phyloP scores from a whole-genome alignment of 2,113 vertebrate genomes.

The Albula glossodonta region DNA sequence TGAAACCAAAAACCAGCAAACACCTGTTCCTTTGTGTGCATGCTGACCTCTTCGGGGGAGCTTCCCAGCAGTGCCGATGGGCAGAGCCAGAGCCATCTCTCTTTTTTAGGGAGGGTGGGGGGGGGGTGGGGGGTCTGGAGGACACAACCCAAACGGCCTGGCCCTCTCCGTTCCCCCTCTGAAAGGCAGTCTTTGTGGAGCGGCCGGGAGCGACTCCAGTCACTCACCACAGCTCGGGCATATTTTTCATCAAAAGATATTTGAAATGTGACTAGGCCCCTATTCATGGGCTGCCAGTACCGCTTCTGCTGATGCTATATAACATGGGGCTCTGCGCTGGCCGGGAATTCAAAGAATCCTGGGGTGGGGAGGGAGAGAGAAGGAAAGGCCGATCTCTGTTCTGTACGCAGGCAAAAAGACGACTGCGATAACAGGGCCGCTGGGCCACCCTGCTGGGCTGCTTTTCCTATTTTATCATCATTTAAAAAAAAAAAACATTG shows the following conservation, averaged over 20 bases:
- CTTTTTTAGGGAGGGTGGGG: not conserved
- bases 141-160: slow-evolving; percentile 4
- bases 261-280: slow-evolving; percentile 27
- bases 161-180: not conserved
- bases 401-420: not conserved
- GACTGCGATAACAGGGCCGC: not conserved
- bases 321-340: not conserved
- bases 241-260: slow-evolving; percentile 37
- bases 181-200: slow-evolving; percentile 33
- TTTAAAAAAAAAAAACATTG: no score
- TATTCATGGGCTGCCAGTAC: slow-evolving; percentile 30
- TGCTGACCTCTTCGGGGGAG: not conserved
- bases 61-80: slow-evolving; percentile 23
- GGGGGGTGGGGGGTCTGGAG: not conserved
- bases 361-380: slow-evolving; percentile 1
- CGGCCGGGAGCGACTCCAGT: slow-evolving; percentile 16
- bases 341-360: slow-evolving; percentile 23
- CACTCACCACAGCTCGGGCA: slow-evolving; percentile 26
- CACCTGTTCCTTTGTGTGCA: slow-evolving; percentile 67
- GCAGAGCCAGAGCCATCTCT: slow-evolving; percentile 1
- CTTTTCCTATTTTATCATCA: no score
- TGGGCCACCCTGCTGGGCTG: not conserved
- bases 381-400: not conserved
- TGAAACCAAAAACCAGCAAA: slow-evolving; percentile 61
- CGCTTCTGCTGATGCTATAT: slow-evolving; percentile 3